Percentiles rank a stretch among this genome's conserved stretches.
Conservation (phyloP, 2,888 invertebrate species). For the Sinhomidia bicolor region DNA sequence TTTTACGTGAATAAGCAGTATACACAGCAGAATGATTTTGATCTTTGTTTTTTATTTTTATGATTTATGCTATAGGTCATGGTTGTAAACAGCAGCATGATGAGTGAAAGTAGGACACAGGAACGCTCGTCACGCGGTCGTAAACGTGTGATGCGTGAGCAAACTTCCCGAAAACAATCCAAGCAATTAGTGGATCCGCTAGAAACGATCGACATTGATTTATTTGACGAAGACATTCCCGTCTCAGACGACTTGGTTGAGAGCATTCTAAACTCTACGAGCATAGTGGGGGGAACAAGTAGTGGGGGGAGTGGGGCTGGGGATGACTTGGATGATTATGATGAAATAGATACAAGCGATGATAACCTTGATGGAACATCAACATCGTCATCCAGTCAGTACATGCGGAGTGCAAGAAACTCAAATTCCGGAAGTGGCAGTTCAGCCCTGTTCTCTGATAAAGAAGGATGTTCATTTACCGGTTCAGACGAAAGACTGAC, state of each 20-base stretch:
- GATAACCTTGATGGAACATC: slow-evolving; percentile 78
- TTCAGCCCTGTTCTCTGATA: slow-evolving; percentile 65
- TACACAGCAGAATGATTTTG: background rate
- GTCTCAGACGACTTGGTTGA: slow-evolving; percentile 63
- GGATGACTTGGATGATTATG: slow-evolving; percentile 78
- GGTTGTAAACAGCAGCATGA: slow-evolving; percentile 78
- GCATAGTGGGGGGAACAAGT: slow-evolving; percentile 60
- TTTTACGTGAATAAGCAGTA: background rate
- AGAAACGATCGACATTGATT: slow-evolving; percentile 69
- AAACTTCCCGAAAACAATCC: slow-evolving; percentile 64
- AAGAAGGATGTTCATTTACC: slow-evolving; percentile 57
- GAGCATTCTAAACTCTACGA: slow-evolving; percentile 73
- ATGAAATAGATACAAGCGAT: slow-evolving; percentile 76
- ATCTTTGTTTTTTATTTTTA: background rate
- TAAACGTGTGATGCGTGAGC: slow-evolving; percentile 74
- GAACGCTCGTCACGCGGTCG: slow-evolving; percentile 78
- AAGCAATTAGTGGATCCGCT: slow-evolving; percentile 59
- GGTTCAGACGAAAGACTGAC: slow-evolving; percentile 65
- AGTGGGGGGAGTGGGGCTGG: slow-evolving; percentile 75
- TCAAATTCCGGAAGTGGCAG: slow-evolving; percentile 72
- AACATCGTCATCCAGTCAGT: slow-evolving; percentile 77
- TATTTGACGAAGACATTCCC: slow-evolving; percentile 79
- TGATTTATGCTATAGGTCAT: slow-evolving; percentile 74
- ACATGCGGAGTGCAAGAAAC: slow-evolving; percentile 62
- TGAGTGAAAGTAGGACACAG: slow-evolving; percentile 78